Evolutionary conservation across 2,113 vertebrate species (phyloP).

Genomic region (Ardeotis arabs): DNA sequence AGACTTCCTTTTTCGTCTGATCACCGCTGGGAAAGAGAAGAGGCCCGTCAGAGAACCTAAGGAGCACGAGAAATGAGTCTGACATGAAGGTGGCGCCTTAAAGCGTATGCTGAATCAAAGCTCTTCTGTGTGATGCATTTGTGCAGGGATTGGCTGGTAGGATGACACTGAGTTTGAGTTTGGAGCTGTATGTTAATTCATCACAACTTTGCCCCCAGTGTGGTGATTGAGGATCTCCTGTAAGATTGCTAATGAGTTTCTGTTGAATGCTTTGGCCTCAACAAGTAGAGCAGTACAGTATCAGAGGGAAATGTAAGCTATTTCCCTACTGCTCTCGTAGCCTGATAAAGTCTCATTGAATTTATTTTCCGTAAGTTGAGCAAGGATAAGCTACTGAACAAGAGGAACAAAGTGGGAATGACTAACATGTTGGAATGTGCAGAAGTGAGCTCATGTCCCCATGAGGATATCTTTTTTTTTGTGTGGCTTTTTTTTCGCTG

Average conservation of each 20-base stretch:
- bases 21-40: neutral
- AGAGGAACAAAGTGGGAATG: conserved; percentile 17
- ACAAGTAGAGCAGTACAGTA: neutral
- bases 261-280: neutral
- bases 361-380: neutral
- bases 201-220: neutral
- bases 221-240: neutral
- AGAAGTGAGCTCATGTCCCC: conserved; percentile 13
- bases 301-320: neutral
- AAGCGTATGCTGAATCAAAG: neutral
- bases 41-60: neutral
- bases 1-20: neutral
- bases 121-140: neutral
- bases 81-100: neutral
- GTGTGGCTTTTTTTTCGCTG: neutral
- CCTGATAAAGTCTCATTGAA: neutral
- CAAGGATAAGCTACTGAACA: neutral
- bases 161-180: accelerated
- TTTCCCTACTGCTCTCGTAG: neutral
- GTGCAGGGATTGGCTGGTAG: neutral
- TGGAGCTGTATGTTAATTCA: neutral
- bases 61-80: neutral
- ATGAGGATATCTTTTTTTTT: neutral
- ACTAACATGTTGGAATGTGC: neutral
- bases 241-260: neutral